Evolutionary conservation across 2,797 vertebrate species (phyloP), one percentile per base, ranked within the genome.

Genomic region (Margarornis squamiger): DNA sequence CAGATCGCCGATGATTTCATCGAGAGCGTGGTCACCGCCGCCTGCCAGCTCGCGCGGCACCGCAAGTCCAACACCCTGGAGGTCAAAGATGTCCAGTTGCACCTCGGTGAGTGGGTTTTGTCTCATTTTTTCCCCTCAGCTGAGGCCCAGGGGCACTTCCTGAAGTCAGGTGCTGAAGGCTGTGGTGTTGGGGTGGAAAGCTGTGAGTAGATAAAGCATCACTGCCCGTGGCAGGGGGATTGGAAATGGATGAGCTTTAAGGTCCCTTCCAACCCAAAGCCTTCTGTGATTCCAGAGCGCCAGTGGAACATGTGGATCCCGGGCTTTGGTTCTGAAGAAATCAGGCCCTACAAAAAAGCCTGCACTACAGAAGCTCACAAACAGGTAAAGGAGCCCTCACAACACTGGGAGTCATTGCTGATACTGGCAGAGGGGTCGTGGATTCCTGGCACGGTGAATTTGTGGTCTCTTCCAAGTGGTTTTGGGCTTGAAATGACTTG

Each of bases 281-380:
- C 22, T 72, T 45, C 34, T 84, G 46, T 32, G 59, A 46, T 90
- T 96, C 24, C 91, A 99, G 99, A 99, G 92, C 99, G 99, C 71
- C 99, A 99, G 97, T 99, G 99, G 99, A 99, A 99, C 97, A 99
- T 99, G 99, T 99, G 99, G 99, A 99, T 99, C 92, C 99, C 99
- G n/a, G 99, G 99, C 82, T 99, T 99, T 79, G 99, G 99, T 65
- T 99, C 99, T 30, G 99, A 99, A 95, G 99, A 99, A 98, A 99
- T 99, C 95, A 98, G 99, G 90, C 99, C 99, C 16, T 99, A 99
- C 95, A 99, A 99, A 98, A 99, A 99, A 98, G 99, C 99, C 43
- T 99, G 99, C 96, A 99, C 99, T 97, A 99, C 99, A 98, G 99
- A 99, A 98, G 99, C 99, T 95, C 99, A 99, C 97, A 99, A 99